phyloP scores from a whole-genome alignment of 2,888 invertebrate genomes.

The Agapetus fuscipes region DNA sequence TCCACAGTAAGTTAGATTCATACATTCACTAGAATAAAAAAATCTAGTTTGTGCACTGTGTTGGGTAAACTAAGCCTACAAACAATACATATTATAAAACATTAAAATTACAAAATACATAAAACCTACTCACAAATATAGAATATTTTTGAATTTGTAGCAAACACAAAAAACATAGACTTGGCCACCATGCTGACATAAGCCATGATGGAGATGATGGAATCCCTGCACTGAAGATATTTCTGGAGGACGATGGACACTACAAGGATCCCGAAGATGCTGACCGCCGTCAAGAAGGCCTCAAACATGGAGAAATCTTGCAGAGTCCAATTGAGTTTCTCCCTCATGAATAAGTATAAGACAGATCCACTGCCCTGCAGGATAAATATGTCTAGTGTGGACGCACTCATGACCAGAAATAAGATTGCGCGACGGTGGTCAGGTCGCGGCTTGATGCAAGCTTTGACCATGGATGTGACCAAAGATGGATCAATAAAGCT shows the following conservation, averaged over 20 bases:
- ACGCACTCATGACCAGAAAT: slow-evolving; percentile 35
- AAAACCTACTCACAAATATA: slow-evolving; percentile 33
- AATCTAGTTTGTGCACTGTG: no score
- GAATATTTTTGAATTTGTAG: slow-evolving; percentile 30
- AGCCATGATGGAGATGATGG: slow-evolving; percentile 25
- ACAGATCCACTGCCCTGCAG: slow-evolving; percentile 37
- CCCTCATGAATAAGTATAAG: slow-evolving; percentile 47
- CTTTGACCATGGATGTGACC: slow-evolving; percentile 46
- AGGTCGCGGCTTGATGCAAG: slow-evolving; percentile 47
- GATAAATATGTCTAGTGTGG: slow-evolving; percentile 29
- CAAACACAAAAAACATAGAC: slow-evolving; percentile 29
- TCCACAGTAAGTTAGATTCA: no score
- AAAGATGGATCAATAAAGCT: slow-evolving; percentile 38
- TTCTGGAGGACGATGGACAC: slow-evolving; percentile 44
- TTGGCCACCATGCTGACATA: slow-evolving; percentile 27
- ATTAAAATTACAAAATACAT: no score
- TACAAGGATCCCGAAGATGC: slow-evolving; percentile 39
- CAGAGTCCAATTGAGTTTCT: slow-evolving; percentile 52
- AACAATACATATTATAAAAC: no score
- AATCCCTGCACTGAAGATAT: slow-evolving; percentile 30
- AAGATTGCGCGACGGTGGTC: slow-evolving; percentile 45
- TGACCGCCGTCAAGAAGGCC: slow-evolving; percentile 34
- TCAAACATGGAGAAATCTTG: slow-evolving; percentile 45
- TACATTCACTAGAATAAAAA: no score
- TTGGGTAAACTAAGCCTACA: no score